Percentiles rank a stretch among this genome's conserved stretches.
Evolutionary conservation across 2,797 vertebrate species (phyloP).

Genomic region (Sandelia bainsii): DNA sequence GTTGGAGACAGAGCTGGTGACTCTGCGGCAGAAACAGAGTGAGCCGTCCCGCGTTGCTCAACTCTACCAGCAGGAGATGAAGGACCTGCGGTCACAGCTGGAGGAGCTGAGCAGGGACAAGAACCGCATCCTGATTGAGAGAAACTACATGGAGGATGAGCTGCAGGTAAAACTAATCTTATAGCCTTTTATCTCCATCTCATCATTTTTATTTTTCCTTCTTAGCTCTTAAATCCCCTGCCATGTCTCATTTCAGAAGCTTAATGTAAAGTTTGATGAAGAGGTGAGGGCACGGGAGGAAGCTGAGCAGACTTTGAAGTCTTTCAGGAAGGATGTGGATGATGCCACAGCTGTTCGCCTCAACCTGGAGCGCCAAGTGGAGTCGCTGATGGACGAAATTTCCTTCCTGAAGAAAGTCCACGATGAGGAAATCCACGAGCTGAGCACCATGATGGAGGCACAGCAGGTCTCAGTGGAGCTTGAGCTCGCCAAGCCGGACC

Average conservation of each 20-base stretch:
- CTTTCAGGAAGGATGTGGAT: conserved; percentile 90
- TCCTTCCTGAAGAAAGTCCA: conserved; percentile 90
- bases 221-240: not conserved
- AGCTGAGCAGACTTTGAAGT: conserved; percentile 87
- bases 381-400: conserved; percentile 90
- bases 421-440: conserved; percentile 90
- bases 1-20: conserved; percentile 89
- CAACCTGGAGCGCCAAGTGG: conserved; percentile 91
- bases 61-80: conserved; percentile 92
- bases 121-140: conserved; percentile 86
- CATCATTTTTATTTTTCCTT: not conserved
- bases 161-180: conserved; percentile 72
- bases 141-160: conserved; percentile 89
- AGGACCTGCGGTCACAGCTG: conserved; percentile 88
- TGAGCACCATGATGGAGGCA: conserved; percentile 87
- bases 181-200: not conserved
- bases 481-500: conserved; percentile 86
- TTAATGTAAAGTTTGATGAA: conserved; percentile 87
- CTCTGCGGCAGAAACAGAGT: conserved; percentile 87
- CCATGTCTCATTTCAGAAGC: conserved; percentile 61
- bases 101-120: conserved; percentile 89
- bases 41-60: conserved; percentile 89
- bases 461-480: conserved; percentile 88
- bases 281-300: conserved; percentile 87
- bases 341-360: conserved; percentile 88